Conservation (phyloP, 1,140 invertebrate species). For the Drosophila nikananu region DNA sequence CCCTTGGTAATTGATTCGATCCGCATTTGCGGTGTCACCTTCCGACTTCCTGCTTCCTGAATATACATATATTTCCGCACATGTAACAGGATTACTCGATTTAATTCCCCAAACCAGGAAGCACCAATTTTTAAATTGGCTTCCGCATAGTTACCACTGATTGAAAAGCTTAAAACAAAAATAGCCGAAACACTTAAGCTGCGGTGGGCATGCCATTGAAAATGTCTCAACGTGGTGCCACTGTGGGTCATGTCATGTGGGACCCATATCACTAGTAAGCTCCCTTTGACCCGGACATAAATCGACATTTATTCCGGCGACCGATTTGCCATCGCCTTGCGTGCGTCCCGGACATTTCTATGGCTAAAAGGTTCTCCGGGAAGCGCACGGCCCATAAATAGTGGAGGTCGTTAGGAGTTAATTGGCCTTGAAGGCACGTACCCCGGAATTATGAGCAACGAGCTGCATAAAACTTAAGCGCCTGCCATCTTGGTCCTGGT, state of each 20-base stretch:
- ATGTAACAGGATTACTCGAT: slow-evolving; percentile 32
- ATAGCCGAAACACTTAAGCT: slow-evolving; percentile 63
- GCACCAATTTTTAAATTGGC: slow-evolving; percentile 25
- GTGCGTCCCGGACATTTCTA: slow-evolving; percentile 31
- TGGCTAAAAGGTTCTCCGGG: slow-evolving; percentile 34
- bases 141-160: slow-evolving; percentile 26
- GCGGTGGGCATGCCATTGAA: slow-evolving; percentile 53
- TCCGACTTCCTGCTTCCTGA: slow-evolving; percentile 4
- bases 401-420: slow-evolving; percentile 43
- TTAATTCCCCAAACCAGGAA: slow-evolving; percentile 5
- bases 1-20: slow-evolving; percentile 28
- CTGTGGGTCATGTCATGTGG: slow-evolving; percentile 25
- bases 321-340: slow-evolving; percentile 37
- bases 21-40: slow-evolving; percentile 12
- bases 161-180: slow-evolving; percentile 56
- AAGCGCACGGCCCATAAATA: slow-evolving; percentile 48
- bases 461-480: slow-evolving; percentile 42
- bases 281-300: slow-evolving; percentile 39
- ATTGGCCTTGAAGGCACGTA: slow-evolving; percentile 54
- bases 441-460: slow-evolving; percentile 37
- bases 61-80: slow-evolving; percentile 3
- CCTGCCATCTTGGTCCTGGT: slow-evolving; percentile 26
- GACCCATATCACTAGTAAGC: slow-evolving; percentile 50
- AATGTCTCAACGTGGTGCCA: slow-evolving; percentile 22
- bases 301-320: slow-evolving; percentile 47